phyloP scores from a whole-genome alignment of 1,140 invertebrate species.

The Hylaeus volcanicus region DNA sequence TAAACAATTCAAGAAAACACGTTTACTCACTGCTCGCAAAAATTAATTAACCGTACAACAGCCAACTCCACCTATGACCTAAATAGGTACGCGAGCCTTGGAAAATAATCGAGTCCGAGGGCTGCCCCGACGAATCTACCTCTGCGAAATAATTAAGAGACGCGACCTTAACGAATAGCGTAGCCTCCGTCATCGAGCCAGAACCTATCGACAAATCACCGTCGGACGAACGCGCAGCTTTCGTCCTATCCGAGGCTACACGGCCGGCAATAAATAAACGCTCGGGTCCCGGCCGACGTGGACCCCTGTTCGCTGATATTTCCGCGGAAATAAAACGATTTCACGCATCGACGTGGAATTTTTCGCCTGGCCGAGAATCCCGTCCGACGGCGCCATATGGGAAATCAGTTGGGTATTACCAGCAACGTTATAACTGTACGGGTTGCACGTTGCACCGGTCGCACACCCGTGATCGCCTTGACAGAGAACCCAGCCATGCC shows the following conservation, averaged over 20 bases:
- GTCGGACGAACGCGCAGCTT: background rate
- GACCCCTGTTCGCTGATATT: constrained; percentile 9
- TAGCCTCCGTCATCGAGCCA: background rate
- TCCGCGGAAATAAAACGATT: constrained; percentile 37
- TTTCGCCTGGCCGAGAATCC: constrained; percentile 20
- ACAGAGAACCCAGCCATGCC: constrained; percentile 37
- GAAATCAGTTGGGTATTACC: constrained; percentile 40
- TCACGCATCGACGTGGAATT: constrained; percentile 40
- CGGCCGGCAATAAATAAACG: constrained; percentile 28
- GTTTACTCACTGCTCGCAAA: too few species aligned
- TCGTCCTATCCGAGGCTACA: background rate
- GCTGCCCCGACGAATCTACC: too few species aligned
- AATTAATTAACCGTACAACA: too few species aligned
- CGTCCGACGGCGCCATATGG: constrained; percentile 34
- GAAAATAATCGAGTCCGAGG: too few species aligned
- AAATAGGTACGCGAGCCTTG: too few species aligned
- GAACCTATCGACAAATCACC: constrained; percentile 1
- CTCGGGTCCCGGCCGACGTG: background rate
- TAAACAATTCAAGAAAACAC: too few species aligned
- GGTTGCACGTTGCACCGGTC: constrained; percentile 10
- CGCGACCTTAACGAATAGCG: background rate
- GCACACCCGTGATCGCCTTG: constrained; percentile 21
- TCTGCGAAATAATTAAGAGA: background rate
- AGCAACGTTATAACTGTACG: constrained; percentile 15
- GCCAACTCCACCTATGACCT: too few species aligned